phyloP scores from a whole-genome alignment of 2,797 vertebrate genomes.

The Botia kubotai region DNA sequence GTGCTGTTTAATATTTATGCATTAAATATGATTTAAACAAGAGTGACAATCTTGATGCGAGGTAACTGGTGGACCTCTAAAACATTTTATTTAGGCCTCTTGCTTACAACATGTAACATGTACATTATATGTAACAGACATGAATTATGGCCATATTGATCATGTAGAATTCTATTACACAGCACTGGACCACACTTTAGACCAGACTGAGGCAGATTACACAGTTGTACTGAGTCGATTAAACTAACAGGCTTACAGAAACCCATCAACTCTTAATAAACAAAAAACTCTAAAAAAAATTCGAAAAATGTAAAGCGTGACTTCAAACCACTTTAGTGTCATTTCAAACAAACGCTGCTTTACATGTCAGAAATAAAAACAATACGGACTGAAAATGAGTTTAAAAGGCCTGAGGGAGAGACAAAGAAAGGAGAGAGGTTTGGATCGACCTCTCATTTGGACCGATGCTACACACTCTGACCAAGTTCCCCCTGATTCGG shows the following conservation, averaged over 20 bases:
- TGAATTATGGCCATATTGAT: too few relatives aligned
- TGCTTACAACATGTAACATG: too few relatives aligned
- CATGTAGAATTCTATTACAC: too few relatives aligned
- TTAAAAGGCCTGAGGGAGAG: not conserved
- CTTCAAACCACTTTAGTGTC: not conserved
- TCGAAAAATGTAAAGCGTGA: not conserved
- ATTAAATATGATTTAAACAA: too few relatives aligned
- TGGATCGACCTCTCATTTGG: not conserved
- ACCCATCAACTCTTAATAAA: slow-evolving; percentile 23
- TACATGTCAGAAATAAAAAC: not conserved
- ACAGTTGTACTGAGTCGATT: slow-evolving; percentile 65
- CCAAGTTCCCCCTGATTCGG: not conserved
- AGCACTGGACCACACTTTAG: slow-evolving; percentile 1
- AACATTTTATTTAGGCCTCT: too few relatives aligned
- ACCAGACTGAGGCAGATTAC: slow-evolving; percentile 43
- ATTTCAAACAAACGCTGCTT: not conserved
- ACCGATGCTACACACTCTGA: not conserved
- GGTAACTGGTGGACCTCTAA: too few relatives aligned
- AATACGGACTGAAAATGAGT: not conserved
- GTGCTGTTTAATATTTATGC: too few relatives aligned
- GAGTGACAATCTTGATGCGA: too few relatives aligned
- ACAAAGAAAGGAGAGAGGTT: not conserved
- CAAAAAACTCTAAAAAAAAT: slow-evolving; percentile 16
- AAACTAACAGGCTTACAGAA: slow-evolving; percentile 68
- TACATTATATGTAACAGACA: too few relatives aligned